These are phyloP conservation scores for Gallirallus australis DNA, from an alignment of 2,797 vertebrate genomes.

Conservation along the genomic window DNA sequence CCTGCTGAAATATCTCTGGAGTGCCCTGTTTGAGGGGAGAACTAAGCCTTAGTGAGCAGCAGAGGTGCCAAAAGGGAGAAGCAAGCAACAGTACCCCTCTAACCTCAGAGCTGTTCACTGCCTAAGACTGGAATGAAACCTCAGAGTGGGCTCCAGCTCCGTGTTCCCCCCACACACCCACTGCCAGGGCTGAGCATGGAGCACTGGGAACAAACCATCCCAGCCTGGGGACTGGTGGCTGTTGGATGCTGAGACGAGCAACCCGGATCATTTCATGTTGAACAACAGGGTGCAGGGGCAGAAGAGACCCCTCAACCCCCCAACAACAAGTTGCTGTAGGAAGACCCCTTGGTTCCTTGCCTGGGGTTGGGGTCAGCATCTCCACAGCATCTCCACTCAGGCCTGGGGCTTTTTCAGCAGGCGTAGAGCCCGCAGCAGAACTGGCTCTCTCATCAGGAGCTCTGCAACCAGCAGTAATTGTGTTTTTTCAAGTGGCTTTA, in stretches of 20 bases:
- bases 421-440: neutral
- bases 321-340: accelerated
- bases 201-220: too few species aligned
- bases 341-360: neutral
- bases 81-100: neutral
- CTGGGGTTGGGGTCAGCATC: neutral
- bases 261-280: accelerated
- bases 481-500: slow-evolving; percentile 39
- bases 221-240: neutral
- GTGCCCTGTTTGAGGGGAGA: neutral
- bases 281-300: neutral
- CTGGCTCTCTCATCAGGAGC: neutral
- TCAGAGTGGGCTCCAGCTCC: neutral
- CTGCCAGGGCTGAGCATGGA: neutral
- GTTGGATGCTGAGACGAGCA: accelerated
- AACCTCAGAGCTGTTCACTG: neutral
- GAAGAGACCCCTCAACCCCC: neutral
- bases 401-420: neutral
- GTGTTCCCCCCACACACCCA: neutral
- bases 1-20: slow-evolving; percentile 4
- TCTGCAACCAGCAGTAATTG: neutral
- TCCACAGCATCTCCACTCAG: neutral
- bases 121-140: neutral
- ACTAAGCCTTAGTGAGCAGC: neutral
- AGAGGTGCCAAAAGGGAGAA: slow-evolving; percentile 33